Evolutionary conservation across 1,140 invertebrate genomes (phyloP), one percentile per base, ranked within the genome.

Genomic region (Lordiphosa collinella): DNA sequence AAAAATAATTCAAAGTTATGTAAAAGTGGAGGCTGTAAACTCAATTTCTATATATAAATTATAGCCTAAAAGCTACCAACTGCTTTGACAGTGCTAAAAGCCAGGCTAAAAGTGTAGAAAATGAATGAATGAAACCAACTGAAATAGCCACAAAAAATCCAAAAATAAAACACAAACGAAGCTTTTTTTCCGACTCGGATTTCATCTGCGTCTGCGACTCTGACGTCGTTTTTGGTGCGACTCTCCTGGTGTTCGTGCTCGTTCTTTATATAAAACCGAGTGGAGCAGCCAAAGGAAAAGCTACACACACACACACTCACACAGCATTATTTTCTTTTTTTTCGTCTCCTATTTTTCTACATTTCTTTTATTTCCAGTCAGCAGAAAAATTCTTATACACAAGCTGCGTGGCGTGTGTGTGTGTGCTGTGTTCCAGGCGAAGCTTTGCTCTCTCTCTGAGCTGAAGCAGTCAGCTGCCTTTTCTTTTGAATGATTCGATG

Each of bases 401-500:
- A 54, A 66, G 59, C 75, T 79, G 69, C 68, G 68, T 72, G 22
- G 36, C n/a, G 18, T 52, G 9, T 29, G 41, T 55, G 32, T 53
- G 36, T 38, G 37, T 40, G 56, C 60, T 34, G 18, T 22, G 22
- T 55, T 44, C 41, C 41, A 46, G 58, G 34, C 35, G 40, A 55
- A 61, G 58, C 58, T 61, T 55, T 56, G 31, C 43, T 54, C 50
- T 36, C 41, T 12, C 49, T 46, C 69, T 73, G 64, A 69, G 67
- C 57, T 62, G 63, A 61, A 73, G 82, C 72, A 62, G 79, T 69
- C 74, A 85, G 84, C 78, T 85, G 74, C 79, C 78, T 87, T 87
- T 87, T 87, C 84, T 86, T 88, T 86, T 86, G 86, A 88, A 88
- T 88, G 87, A 88, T 88, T 88, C 87, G 87, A 88, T 88, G 87